Conservation (phyloP, 2,888 invertebrate species). For the Plebejus melissa region DNA sequence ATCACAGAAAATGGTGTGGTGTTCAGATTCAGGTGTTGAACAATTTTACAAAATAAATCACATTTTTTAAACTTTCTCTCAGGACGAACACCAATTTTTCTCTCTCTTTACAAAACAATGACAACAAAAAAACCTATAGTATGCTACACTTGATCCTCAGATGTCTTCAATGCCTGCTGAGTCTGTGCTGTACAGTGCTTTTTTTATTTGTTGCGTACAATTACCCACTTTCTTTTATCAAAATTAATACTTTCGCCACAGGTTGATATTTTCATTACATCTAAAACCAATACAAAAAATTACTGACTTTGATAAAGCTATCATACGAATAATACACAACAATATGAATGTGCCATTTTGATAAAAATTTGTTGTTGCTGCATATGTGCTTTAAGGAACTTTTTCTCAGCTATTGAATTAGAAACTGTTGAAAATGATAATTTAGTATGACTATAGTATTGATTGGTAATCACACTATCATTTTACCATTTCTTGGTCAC, state of each 20-base stretch:
- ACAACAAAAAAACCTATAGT: slow-evolving; percentile 59
- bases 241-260: slow-evolving; percentile 33
- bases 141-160: slow-evolving; percentile 83
- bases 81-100: slow-evolving; percentile 35
- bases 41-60: slow-evolving; percentile 64
- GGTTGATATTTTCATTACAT: slow-evolving; percentile 29
- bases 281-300: slow-evolving; percentile 24
- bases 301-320: not conserved
- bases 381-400: not conserved
- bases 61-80: slow-evolving; percentile 64
- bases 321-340: not conserved
- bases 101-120: slow-evolving; percentile 30
- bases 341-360: slow-evolving; percentile 16
- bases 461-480: slow-evolving; percentile 4
- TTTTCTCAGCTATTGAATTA: not conserved
- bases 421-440: not conserved
- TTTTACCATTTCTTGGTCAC: slow-evolving; percentile 8
- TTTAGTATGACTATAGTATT: not conserved
- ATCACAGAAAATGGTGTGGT: slow-evolving; percentile 73
- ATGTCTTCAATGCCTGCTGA: slow-evolving; percentile 95
- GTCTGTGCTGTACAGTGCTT: slow-evolving; percentile 73
- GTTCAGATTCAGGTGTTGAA: slow-evolving; percentile 52
- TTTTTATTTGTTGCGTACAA: slow-evolving; percentile 55
- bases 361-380: not conserved
- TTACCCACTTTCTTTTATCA: slow-evolving; percentile 40